Evolutionary conservation across 2,113 vertebrate species (phyloP), one percentile per base, ranked within the genome.

Genomic region (Leuciscus idus): DNA sequence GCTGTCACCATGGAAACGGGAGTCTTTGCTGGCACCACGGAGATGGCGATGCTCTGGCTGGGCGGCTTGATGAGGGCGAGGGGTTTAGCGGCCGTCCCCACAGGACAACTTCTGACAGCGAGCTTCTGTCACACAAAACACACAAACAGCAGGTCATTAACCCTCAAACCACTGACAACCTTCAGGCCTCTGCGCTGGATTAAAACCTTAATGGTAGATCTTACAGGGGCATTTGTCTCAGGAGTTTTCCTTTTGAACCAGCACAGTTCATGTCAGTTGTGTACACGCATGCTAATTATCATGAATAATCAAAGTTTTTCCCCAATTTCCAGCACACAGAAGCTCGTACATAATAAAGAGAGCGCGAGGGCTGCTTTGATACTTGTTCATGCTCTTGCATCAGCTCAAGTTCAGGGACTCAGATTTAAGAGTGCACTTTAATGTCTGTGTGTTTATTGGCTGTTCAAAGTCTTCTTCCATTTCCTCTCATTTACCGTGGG

Each of bases 1-100:
- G 96, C 94, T 1, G 96, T 95, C 92, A 96, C 96, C 96, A 96
- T 96, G 92, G 95, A 94, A 90, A 95, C 93, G 88, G 96, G 95
- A 52, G 93, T 87, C 93, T 95, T 95, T 87, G 93, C 94, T 70
- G 95, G 95, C 88, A 95, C 93, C 90, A 95, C 95, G 0, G 96
- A 95, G 92, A 96, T 94, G 91, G 96, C 92, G 75, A 96, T 93
- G 92, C 91, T 90, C 94, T 94, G 96, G 66, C 91, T 90, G 85
- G 95, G 89, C 80, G 94, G 93, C 90, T 93, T 94, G 90, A 95
- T 95, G 91, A 95, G 95, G 0, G 94, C 94, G 87, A 96, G 92
- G 48, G 95, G 94, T 88, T 95, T 93, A 73, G 94, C 85, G 33
- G 93, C 82, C 33, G 93, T 90, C 87, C 93, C 96, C 78, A 93